Evolutionary conservation across 2,113 vertebrate genomes (phyloP).

Genomic region (Psittacara wagleri): DNA sequence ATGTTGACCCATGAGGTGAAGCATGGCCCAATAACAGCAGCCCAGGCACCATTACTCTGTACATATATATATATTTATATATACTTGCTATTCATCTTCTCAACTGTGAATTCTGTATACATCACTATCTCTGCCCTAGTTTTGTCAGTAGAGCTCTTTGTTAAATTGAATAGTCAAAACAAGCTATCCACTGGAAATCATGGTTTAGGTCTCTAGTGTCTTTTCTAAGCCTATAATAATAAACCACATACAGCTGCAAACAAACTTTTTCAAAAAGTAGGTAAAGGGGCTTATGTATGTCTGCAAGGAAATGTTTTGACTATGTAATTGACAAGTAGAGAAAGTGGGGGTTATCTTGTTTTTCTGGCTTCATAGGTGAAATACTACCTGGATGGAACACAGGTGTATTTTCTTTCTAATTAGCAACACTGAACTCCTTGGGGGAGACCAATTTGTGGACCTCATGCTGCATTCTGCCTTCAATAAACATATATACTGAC

Average conservation of each 20-base stretch:
- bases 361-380: not conserved
- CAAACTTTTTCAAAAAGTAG: not conserved
- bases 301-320: not conserved
- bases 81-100: not conserved
- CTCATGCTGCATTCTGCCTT: not conserved
- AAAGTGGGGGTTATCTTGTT: not conserved
- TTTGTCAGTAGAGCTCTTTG: not conserved
- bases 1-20: not conserved
- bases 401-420: not conserved
- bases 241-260: not conserved
- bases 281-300: not conserved
- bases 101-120: not conserved
- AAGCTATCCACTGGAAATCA: not conserved
- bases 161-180: not conserved
- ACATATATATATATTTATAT: not conserved
- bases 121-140: not conserved
- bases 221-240: not conserved
- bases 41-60: not conserved
- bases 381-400: not conserved
- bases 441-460: not conserved
- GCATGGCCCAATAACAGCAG: not conserved
- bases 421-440: not conserved
- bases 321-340: not conserved
- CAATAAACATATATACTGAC: not conserved
- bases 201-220: not conserved